Evolutionary conservation across 2,113 vertebrate genomes (phyloP).

Genomic region (Mus spicilegus): DNA sequence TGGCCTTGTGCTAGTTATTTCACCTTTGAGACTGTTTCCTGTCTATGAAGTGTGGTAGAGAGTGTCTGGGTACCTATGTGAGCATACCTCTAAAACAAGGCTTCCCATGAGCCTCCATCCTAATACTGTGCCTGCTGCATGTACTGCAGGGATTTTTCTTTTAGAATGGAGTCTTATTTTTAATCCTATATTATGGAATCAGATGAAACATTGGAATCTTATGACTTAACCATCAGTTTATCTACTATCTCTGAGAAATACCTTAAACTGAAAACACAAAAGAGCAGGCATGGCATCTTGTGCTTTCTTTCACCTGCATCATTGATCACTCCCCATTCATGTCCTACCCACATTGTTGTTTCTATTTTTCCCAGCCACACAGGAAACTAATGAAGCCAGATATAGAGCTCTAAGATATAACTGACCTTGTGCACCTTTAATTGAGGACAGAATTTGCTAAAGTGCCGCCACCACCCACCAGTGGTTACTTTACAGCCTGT

Average conservation of each 20-base stretch:
- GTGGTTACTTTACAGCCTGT: constrained; percentile 73
- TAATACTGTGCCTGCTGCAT: background rate
- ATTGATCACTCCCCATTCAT: constrained; percentile 27
- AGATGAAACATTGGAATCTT: background rate
- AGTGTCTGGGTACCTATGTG: background rate
- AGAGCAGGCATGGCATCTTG: background rate
- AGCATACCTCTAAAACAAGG: background rate
- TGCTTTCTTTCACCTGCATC: constrained; percentile 25
- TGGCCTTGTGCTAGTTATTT: constrained; percentile 54
- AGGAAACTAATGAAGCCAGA: constrained; percentile 59
- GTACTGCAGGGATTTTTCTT: background rate
- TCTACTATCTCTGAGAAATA: constrained; percentile 54
- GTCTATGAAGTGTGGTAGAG: constrained; percentile 42
- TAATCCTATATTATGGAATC: background rate
- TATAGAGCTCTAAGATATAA: constrained; percentile 67
- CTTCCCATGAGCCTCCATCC: constrained; percentile 12
- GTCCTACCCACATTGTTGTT: background rate
- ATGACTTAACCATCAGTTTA: constrained; percentile 19
- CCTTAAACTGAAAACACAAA: background rate
- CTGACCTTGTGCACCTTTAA: constrained; percentile 75
- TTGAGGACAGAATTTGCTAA: constrained; percentile 75
- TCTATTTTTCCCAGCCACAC: constrained; percentile 47
- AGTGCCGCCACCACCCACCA: constrained; percentile 65
- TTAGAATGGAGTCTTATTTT: constrained; percentile 43
- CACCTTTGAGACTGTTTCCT: constrained; percentile 39